Base-by-base conservation (phyloP, 2,888 invertebrate species). In the Megastigmus dorsalis region DNA sequence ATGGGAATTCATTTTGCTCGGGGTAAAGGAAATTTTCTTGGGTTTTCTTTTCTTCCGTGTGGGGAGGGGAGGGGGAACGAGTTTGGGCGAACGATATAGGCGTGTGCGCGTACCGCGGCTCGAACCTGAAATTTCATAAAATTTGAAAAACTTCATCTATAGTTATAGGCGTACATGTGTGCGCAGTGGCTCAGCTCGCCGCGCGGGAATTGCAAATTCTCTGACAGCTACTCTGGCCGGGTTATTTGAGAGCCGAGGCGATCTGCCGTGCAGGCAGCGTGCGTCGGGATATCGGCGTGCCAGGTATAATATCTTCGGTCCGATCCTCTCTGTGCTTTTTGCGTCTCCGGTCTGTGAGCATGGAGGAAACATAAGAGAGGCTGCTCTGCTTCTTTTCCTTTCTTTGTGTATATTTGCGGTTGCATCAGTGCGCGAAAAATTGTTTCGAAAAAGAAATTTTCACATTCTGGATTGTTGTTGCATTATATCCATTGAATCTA, bases 141-240 rank as follows among this genome's bases (percentile, higher is more conserved):
- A 74, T 76, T 74, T 70, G 74, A 68, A 74, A 72, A 76, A 69
- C 33, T 70, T 59, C 43, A 66, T 66, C 54, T 67, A 60, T 71
- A 41, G 52, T 43, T 41, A 57, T 30, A 45, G 36, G 26, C 52
- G 20, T n/a, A n/a, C n/a, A 2, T 26, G 15, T 23, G 9, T 33
- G 45, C 62, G 45, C 65, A 57, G 48, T 33, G 30, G 6, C 0
- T 57, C 30, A 54, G n/a, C 55, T 26, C 52, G 43, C 67, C 57
- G 36, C 77, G 52, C 45, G 77, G 73, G 78, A 75, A 75, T 77
- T 75, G 77, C 74, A 77, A 79, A 79, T 79, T 80, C 54, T 74
- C 68, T 67, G 75, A 78, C 80, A 79, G 80, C 71, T 76, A 76
- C 77, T 79, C 77, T 70, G 70, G 65, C 63, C 60, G 62, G 63